A percentile compares a stretch with the other conserved stretches of the same genome.
phyloP scores from a whole-genome alignment of 2,797 vertebrate genomes.

The Alauda arvensis region DNA sequence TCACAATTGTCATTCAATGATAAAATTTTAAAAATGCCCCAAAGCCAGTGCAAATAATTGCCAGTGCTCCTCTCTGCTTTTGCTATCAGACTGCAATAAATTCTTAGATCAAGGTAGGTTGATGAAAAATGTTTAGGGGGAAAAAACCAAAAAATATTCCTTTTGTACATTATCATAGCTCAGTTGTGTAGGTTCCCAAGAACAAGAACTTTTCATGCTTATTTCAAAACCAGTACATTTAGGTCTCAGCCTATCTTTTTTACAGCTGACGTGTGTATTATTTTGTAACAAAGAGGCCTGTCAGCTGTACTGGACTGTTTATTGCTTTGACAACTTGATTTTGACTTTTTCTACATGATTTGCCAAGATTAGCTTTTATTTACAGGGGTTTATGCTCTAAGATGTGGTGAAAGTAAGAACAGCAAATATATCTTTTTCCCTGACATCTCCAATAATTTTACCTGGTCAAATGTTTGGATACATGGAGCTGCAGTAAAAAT shows the following conservation, averaged over 20 bases:
- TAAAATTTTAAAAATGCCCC: neutral
- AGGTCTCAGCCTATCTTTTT: constrained; percentile 38
- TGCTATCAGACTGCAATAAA: neutral
- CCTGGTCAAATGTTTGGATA: constrained; percentile 45
- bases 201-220: neutral
- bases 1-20: neutral
- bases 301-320: constrained; percentile 33
- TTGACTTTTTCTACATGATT: constrained; percentile 54
- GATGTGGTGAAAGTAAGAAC: constrained; percentile 56
- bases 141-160: neutral
- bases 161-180: neutral
- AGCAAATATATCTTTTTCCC: constrained; percentile 56
- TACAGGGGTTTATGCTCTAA: constrained; percentile 45
- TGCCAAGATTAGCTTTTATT: constrained; percentile 61
- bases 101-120: neutral
- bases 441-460: constrained; percentile 50
- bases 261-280: constrained; percentile 20
- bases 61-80: neutral
- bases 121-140: neutral
- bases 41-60: neutral
- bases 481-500: constrained; percentile 34
- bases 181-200: neutral
- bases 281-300: constrained; percentile 40
- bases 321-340: constrained; percentile 54
- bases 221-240: neutral